Evolutionary conservation across 2,888 invertebrate species (phyloP).

Genomic region (Geotrupes spiniger): DNA sequence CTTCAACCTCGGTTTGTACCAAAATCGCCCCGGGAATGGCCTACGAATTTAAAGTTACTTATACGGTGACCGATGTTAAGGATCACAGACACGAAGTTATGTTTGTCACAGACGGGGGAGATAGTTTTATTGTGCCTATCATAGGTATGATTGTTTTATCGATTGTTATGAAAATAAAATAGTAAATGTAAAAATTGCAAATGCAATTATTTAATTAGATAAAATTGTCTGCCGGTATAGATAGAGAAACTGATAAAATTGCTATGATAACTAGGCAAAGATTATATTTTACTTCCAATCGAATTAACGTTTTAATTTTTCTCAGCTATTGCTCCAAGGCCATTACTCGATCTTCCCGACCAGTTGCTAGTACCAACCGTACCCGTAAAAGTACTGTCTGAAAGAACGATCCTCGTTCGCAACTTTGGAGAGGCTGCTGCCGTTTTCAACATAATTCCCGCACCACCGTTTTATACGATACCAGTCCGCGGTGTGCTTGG

Average conservation of each 20-base stretch:
- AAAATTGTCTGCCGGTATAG: no score
- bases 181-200: no score
- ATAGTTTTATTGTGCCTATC: slow-evolving; percentile 57
- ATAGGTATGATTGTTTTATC: slow-evolving; percentile 52
- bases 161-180: not conserved
- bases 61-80: slow-evolving; percentile 56
- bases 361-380: slow-evolving; percentile 52
- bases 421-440: slow-evolving; percentile 56
- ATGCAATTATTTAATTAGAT: no score
- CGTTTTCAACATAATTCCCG: slow-evolving; percentile 50
- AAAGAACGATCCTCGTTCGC: slow-evolving; percentile 53
- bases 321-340: slow-evolving; percentile 56
- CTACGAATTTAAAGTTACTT: slow-evolving; percentile 59
- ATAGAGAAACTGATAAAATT: no score
- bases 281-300: no score
- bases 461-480: slow-evolving; percentile 53
- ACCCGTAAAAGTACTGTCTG: slow-evolving; percentile 54
- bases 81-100: slow-evolving; percentile 57
- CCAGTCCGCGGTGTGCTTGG: slow-evolving; percentile 55
- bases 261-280: no score
- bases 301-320: no score
- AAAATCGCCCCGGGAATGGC: slow-evolving; percentile 71
- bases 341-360: slow-evolving; percentile 61
- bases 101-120: slow-evolving; percentile 55
- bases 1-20: slow-evolving; percentile 48